Conservation (phyloP, 2,113 vertebrate genomes). For the Tetrax tetrax region DNA sequence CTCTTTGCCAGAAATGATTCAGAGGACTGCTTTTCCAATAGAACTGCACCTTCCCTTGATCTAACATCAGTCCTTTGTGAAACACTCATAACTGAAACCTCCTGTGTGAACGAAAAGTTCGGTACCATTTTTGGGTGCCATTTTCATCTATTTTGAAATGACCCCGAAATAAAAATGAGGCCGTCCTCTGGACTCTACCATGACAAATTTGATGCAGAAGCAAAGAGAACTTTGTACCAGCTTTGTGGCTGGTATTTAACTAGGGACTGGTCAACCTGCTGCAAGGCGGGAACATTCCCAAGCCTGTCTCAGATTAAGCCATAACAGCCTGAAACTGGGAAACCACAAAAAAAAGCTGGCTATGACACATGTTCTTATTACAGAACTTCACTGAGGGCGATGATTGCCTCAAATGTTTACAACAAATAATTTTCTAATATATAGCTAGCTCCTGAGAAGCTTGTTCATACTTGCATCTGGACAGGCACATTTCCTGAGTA, state of each 20-base stretch:
- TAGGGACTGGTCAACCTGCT: neutral
- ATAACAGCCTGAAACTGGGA: neutral
- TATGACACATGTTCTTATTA: neutral
- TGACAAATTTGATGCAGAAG: neutral
- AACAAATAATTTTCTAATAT: neutral
- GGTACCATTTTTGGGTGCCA: neutral
- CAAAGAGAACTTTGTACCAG: neutral
- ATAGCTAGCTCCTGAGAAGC: neutral
- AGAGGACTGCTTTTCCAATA: neutral
- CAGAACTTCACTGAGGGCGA: neutral
- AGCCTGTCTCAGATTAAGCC: neutral
- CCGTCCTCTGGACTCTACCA: neutral
- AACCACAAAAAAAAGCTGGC: neutral
- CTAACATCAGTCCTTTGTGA: neutral
- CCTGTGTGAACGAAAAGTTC: neutral
- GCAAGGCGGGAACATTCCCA: neutral
- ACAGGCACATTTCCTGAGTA: neutral
- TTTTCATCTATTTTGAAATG: neutral
- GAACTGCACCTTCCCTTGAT: neutral
- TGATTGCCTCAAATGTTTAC: neutral
- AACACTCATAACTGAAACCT: neutral
- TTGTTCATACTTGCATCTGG: neutral
- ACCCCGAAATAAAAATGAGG: neutral
- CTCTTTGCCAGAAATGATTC: neutral
- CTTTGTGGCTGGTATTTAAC: neutral